These are phyloP conservation scores for Callosobruchus maculatus DNA, from an alignment of 2,888 invertebrate genomes.

Conservation along the genomic window DNA sequence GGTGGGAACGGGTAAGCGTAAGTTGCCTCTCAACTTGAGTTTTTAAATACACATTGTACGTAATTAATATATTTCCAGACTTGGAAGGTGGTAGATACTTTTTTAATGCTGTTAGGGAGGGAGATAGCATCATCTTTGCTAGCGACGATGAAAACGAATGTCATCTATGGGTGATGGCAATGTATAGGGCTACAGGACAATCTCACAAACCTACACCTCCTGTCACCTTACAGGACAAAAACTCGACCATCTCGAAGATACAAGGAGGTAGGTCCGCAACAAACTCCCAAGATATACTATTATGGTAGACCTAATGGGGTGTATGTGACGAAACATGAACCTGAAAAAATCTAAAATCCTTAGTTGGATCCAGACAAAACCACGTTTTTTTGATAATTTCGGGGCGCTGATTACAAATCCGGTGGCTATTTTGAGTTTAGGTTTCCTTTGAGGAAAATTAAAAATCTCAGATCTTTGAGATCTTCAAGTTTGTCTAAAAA, in stretches of 20 bases:
- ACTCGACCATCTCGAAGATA: slow-evolving; percentile 79
- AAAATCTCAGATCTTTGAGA: too few species aligned
- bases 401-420: too few species aligned
- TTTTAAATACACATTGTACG: slow-evolving; percentile 16
- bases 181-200: slow-evolving; percentile 99
- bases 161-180: slow-evolving; percentile 98
- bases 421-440: too few species aligned
- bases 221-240: slow-evolving; percentile 71
- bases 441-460: too few species aligned
- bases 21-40: slow-evolving; percentile 35
- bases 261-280: slow-evolving; percentile 69
- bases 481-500: too few species aligned
- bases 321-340: too few species aligned
- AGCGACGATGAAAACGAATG: slow-evolving; percentile 97
- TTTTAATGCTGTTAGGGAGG: slow-evolving; percentile 98
- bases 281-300: too few species aligned
- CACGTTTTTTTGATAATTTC: too few species aligned
- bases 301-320: too few species aligned
- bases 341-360: too few species aligned
- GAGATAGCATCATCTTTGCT: slow-evolving; percentile 94
- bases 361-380: too few species aligned
- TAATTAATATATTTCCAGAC: slow-evolving; percentile 56
- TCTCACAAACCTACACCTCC: slow-evolving; percentile 98
- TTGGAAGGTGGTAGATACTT: slow-evolving; percentile 91
- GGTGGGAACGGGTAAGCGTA: slow-evolving; percentile 82